Conservation (phyloP, 2,888 invertebrate genomes). For the Catocala sponsa region DNA sequence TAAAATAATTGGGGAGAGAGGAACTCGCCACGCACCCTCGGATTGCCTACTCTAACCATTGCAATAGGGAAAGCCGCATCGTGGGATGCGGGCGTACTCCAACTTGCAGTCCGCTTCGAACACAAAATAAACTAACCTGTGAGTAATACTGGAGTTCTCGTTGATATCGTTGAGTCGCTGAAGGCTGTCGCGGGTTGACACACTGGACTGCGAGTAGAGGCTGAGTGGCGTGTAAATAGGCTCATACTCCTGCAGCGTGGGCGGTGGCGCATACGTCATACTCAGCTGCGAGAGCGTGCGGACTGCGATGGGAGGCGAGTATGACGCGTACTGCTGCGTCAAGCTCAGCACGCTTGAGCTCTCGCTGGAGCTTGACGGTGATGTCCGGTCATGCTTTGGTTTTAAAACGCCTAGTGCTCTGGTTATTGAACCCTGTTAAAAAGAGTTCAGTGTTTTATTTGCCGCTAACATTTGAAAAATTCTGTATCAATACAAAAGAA, state of each 20-base stretch:
- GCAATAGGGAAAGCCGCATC: too few relatives aligned
- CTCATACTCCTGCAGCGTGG: slow-evolving; percentile 86
- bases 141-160: slow-evolving; percentile 75
- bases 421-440: slow-evolving; percentile 91
- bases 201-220: slow-evolving; percentile 82
- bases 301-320: slow-evolving; percentile 86
- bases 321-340: slow-evolving; percentile 82
- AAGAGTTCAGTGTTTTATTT: slow-evolving; percentile 27
- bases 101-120: too few relatives aligned
- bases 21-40: too few relatives aligned
- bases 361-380: slow-evolving; percentile 91
- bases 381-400: slow-evolving; percentile 89
- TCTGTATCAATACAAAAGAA: too few relatives aligned
- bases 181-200: slow-evolving; percentile 81
- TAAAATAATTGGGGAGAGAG: too few relatives aligned
- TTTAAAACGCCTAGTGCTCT: slow-evolving; percentile 92
- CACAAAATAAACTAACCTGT: slow-evolving; percentile 63
- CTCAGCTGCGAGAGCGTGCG: slow-evolving; percentile 88
- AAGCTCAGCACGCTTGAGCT: slow-evolving; percentile 88
- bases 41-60: too few relatives aligned
- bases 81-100: too few relatives aligned
- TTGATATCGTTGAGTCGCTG: slow-evolving; percentile 83
- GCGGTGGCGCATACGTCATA: slow-evolving; percentile 89
- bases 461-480: too few relatives aligned
- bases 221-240: slow-evolving; percentile 84